A percentile compares a stretch with the other conserved stretches of the same genome.
Evolutionary conservation across 2,113 vertebrate genomes (phyloP).

Genomic region (Cyphomyrus plagiostoma): DNA sequence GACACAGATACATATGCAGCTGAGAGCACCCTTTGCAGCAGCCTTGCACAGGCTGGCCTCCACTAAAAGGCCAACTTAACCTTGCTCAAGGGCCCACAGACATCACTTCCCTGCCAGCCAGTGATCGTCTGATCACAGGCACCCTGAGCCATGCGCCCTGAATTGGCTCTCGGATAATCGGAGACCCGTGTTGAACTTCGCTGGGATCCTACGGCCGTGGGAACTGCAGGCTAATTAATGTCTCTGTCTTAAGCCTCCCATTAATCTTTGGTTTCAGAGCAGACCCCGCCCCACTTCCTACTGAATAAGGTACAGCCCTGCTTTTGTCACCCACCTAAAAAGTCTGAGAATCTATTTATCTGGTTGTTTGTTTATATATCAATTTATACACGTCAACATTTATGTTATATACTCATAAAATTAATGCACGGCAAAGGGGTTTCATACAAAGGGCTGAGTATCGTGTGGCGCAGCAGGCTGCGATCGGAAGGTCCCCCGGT

Average conservation of each 20-base stretch:
- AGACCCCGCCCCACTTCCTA: not conserved
- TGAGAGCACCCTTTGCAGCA: not conserved
- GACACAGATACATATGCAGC: not conserved
- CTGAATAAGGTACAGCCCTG: not conserved
- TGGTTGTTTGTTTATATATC: not conserved
- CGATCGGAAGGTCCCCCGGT: not conserved
- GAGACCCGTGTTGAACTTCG: constrained; percentile 6
- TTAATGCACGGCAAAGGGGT: not conserved
- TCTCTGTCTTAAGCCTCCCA: not conserved
- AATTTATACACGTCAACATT: not conserved
- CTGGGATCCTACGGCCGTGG: not conserved
- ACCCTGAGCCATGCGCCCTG: not conserved
- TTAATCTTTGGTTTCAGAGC: constrained; percentile 8
- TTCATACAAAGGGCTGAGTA: not conserved
- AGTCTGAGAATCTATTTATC: not conserved
- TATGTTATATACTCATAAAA: not conserved
- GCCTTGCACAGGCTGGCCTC: too few relatives aligned
- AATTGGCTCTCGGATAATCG: constrained; percentile 3
- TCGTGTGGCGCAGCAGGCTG: too few relatives aligned
- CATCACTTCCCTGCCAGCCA: not conserved
- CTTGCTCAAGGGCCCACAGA: not conserved
- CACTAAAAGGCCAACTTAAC: too few relatives aligned
- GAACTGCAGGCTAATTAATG: constrained; percentile 7
- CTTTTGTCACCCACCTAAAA: not conserved
- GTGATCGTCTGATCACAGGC: not conserved